Base-by-base conservation (phyloP, 2,113 vertebrate genomes). In the Corvus cornix region DNA sequence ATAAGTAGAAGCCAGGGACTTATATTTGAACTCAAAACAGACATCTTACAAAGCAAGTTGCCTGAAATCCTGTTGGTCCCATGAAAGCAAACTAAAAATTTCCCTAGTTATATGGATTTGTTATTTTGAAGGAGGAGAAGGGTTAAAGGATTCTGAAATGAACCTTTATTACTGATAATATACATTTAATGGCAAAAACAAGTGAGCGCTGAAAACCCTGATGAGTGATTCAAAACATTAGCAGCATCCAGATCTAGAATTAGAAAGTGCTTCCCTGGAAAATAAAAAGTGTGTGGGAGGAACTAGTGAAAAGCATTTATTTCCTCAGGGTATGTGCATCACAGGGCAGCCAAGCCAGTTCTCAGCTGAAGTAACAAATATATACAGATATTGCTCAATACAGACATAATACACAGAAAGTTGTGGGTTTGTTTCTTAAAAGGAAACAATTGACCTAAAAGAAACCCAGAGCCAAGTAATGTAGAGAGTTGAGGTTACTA, bases 261-360 rank as follows among this genome's bases (percentile, higher is more conserved):
- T 64, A 95, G 63, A 72, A 92, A 82, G n/a, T 43, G 59, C 59
- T 86, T 80, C 86, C 83, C 89, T 76, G 33, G 30, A 43, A 74
- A 48, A 48, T 55, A 46, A 67, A 64, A 80, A 49, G 22, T 8
- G 19, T 43, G 84, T 55, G 62, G 88, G 82, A 93, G 28, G 62
- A 93, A 80, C 46, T 2, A 89, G 37, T 7, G 67, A 89, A 87
- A 93, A 93, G 84, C 44, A 91, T 91, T 91, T 95, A 41, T 72
- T 56, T 92, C 95, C 89, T 91, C 58, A 10, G 91, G 81, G 89
- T 43, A 69, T 1, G 23, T 33, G 49, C 58, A 87, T 19, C 31
- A 41, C 8, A 79, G 70, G 37, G 35, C 66, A 95, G 81, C 33
- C 15, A 3, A 53, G 44, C 30, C 76, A 68, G 55, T 8, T 89